Evolutionary conservation across 2,797 vertebrate genomes (phyloP).

Genomic region (Leptatherina wallacei): DNA sequence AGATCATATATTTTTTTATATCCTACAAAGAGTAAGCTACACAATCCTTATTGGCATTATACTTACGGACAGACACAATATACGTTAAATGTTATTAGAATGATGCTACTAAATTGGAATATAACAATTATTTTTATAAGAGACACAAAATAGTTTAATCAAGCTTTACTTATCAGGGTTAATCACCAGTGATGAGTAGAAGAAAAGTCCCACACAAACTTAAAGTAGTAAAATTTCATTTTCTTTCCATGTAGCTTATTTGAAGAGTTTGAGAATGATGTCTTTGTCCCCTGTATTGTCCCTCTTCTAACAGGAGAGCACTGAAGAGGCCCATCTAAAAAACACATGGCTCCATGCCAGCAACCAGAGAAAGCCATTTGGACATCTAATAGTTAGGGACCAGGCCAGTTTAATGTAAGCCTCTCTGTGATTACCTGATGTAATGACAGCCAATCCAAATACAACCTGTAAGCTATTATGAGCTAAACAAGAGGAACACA

Average conservation of each 20-base stretch:
- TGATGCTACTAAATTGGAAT: not conserved
- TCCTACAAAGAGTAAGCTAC: not conserved
- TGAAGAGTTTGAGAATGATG: slow-evolving; percentile 53
- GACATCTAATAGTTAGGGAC: slow-evolving; percentile 72
- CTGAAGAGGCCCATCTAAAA: slow-evolving; percentile 55
- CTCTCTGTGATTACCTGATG: slow-evolving; percentile 80
- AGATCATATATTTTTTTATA: not conserved
- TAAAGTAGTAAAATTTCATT: slow-evolving; percentile 13
- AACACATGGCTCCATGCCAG: slow-evolving; percentile 61
- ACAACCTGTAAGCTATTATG: slow-evolving; percentile 81
- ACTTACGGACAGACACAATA: not conserved
- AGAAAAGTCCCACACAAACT: not conserved
- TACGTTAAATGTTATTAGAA: not conserved
- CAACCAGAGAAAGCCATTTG: slow-evolving; percentile 66
- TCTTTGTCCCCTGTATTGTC: slow-evolving; percentile 58
- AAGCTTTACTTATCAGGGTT: slow-evolving; percentile 1
- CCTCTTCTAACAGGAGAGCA: slow-evolving; percentile 36
- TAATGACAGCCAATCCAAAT: slow-evolving; percentile 83
- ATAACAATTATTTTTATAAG: not conserved
- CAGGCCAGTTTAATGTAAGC: slow-evolving; percentile 72
- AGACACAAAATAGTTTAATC: slow-evolving; percentile 1
- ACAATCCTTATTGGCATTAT: not conserved
- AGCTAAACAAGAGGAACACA: slow-evolving; percentile 66
- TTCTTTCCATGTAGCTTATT: slow-evolving; percentile 19
- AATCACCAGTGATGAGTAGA: slow-evolving; percentile 2